Conservation (phyloP, 2,113 vertebrate genomes). For the Rhea pennata region DNA sequence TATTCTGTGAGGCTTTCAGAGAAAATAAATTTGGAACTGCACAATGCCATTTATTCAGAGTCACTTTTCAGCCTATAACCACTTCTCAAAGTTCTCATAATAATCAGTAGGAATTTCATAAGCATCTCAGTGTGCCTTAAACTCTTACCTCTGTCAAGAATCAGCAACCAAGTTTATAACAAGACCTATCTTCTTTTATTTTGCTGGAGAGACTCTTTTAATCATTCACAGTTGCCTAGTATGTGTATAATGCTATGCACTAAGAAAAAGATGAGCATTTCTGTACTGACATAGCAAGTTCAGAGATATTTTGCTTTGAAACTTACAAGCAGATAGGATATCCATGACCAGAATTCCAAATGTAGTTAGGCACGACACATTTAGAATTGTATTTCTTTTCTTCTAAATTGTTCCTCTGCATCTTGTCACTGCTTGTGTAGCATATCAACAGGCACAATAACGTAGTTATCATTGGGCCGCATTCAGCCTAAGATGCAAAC, state of each 20-base stretch:
- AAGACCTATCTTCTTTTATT: slow-evolving; percentile 50
- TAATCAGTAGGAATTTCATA: slow-evolving; percentile 37
- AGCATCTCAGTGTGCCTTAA: slow-evolving; percentile 49
- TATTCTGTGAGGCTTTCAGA: slow-evolving; percentile 51
- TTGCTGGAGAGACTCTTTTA: slow-evolving; percentile 49
- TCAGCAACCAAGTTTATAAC: slow-evolving; percentile 36
- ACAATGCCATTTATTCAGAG: slow-evolving; percentile 51
- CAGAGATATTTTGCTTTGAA: slow-evolving; percentile 48
- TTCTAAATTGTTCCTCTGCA: background rate
- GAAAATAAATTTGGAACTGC: slow-evolving; percentile 45
- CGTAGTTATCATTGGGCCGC: background rate
- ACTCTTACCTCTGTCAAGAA: slow-evolving; percentile 41
- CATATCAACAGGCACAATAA: background rate
- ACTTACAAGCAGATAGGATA: slow-evolving; percentile 58
- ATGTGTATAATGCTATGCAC: slow-evolving; percentile 59
- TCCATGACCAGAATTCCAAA: slow-evolving; percentile 55
- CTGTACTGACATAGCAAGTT: slow-evolving; percentile 20
- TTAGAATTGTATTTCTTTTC: slow-evolving; percentile 14
- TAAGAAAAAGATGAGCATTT: slow-evolving; percentile 22
- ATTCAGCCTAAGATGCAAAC: background rate
- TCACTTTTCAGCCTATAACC: slow-evolving; percentile 10
- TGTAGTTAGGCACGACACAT: background rate
- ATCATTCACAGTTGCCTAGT: slow-evolving; percentile 37
- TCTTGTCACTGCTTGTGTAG: background rate
- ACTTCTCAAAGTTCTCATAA: slow-evolving; percentile 30